Conservation (phyloP, 2,113 vertebrate genomes). For the Nanorana parkeri region DNA sequence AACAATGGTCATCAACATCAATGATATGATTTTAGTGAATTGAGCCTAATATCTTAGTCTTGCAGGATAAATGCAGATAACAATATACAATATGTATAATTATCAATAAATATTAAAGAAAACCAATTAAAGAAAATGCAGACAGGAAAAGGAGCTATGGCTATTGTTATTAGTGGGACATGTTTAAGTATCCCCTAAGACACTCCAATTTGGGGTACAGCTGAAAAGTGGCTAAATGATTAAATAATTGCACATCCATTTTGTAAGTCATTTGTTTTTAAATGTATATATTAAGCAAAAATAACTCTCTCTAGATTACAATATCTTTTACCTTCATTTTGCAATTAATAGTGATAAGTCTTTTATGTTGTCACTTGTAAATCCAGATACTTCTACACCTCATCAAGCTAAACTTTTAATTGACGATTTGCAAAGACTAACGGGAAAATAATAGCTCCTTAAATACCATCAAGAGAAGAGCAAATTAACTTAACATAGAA, state of each 20-base stretch:
- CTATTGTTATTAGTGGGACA: no score
- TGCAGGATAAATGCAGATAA: background rate
- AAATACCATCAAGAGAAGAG: constrained; percentile 79
- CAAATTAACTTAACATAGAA: constrained; percentile 77
- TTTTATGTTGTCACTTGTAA: constrained; percentile 47
- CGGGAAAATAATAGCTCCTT: constrained; percentile 76
- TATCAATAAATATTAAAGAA: background rate
- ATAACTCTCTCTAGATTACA: background rate
- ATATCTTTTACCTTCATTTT: constrained; percentile 32
- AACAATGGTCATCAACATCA: no score
- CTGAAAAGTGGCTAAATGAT: no score
- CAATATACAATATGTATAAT: background rate
- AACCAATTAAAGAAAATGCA: background rate
- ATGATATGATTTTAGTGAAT: no score
- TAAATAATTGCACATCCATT: background rate
- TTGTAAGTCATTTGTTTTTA: background rate
- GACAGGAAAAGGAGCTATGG: background rate
- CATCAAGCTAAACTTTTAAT: constrained; percentile 73
- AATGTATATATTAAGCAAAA: constrained; percentile 12
- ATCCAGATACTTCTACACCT: constrained; percentile 64
- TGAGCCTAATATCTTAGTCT: no score
- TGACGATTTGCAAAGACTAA: constrained; percentile 75
- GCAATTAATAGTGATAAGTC: constrained; percentile 45
- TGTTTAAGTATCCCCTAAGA: no score
- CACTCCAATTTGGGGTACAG: no score